Evolutionary conservation across 2,113 vertebrate species (phyloP).

Genomic region (Lophochroa leadbeateri): DNA sequence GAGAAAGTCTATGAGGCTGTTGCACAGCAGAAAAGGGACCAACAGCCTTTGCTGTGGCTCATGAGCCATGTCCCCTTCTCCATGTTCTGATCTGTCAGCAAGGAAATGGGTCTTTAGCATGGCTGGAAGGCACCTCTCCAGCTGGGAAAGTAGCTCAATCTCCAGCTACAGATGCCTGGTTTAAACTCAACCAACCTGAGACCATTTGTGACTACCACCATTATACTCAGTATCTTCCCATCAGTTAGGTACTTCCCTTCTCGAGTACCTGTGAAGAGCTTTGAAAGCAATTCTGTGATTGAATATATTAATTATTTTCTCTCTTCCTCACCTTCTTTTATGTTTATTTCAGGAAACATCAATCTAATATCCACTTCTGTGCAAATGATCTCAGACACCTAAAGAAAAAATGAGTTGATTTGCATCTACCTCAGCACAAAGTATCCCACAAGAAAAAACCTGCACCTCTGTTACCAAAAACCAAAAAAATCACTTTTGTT

Average conservation of each 20-base stretch:
- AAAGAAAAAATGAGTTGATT: background rate
- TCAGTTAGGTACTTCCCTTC: background rate
- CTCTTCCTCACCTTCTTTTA: slow-evolving; percentile 38
- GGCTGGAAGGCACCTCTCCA: background rate
- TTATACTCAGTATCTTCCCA: background rate
- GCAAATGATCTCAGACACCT: background rate
- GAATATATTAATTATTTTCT: slow-evolving; percentile 25
- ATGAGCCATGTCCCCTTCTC: background rate
- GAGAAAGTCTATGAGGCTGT: background rate
- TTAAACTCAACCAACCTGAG: background rate
- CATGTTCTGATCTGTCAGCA: background rate
- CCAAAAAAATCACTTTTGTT: background rate
- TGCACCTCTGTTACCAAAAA: background rate
- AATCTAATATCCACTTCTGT: background rate
- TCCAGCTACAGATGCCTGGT: background rate
- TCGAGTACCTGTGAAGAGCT: background rate
- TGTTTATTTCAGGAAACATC: background rate
- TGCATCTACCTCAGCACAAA: background rate
- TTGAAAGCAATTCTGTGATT: background rate
- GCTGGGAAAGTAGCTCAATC: background rate
- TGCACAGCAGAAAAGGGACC: background rate
- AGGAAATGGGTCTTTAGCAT: background rate
- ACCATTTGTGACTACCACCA: background rate
- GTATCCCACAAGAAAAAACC: background rate
- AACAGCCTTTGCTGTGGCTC: background rate